phyloP scores from a whole-genome alignment of 2,888 invertebrate genomes.

The Metopia argyrocephala region DNA sequence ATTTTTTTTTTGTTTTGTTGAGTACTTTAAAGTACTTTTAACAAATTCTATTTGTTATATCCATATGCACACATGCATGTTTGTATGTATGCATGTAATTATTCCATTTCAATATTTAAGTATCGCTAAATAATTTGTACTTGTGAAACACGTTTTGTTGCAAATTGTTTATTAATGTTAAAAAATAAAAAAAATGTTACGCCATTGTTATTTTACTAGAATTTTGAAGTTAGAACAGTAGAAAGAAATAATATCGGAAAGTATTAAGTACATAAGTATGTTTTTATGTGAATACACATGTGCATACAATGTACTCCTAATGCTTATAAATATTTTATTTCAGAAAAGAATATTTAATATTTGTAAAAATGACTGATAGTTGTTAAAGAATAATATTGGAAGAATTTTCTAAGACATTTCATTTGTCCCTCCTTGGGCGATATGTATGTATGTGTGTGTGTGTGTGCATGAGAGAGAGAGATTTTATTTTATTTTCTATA shows the following conservation, averaged over 20 bases:
- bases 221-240: too few species aligned
- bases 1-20: too few species aligned
- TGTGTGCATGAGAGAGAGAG: too few species aligned
- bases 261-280: too few species aligned
- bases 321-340: too few species aligned
- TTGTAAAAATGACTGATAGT: neutral
- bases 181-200: neutral
- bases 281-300: too few species aligned
- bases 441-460: neutral
- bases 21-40: too few species aligned
- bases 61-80: neutral
- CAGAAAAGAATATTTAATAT: neutral
- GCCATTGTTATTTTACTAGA: too few species aligned
- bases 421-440: neutral
- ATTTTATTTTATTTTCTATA: neutral
- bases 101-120: neutral
- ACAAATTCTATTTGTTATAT: too few species aligned
- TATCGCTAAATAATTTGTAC: neutral
- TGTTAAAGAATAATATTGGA: neutral
- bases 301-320: too few species aligned
- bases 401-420: slow-evolving; percentile 5
- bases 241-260: too few species aligned
- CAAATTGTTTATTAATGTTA: neutral
- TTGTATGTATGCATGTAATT: neutral
- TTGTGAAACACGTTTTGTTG: neutral